Percentiles rank a stretch among this genome's conserved stretches.
Evolutionary conservation across 2,797 vertebrate genomes (phyloP).

Genomic region (Enteromius viviparus): DNA sequence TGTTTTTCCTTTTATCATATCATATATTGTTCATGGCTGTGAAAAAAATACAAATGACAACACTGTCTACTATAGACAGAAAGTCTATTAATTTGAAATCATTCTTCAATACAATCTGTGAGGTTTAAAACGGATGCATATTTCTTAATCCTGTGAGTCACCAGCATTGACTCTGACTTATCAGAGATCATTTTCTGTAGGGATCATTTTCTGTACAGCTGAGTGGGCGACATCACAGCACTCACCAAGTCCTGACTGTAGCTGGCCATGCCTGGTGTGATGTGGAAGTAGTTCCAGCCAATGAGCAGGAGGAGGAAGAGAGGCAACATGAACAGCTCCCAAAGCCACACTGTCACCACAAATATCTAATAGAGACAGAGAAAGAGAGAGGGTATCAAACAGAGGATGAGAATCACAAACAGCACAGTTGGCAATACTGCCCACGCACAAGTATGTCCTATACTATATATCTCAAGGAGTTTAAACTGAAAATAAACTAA

Average conservation of each 20-base stretch:
- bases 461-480: constrained; percentile 22
- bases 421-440: constrained; percentile 58
- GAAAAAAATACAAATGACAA: neutral
- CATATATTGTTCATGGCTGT: neutral
- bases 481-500: constrained; percentile 15
- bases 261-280: constrained; percentile 77
- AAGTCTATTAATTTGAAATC: neutral
- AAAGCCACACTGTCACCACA: constrained; percentile 89
- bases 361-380: constrained; percentile 83
- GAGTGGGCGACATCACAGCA: constrained; percentile 57
- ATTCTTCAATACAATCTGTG: constrained; percentile 21
- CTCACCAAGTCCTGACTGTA: constrained; percentile 89
- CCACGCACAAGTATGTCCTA: constrained; percentile 54
- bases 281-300: constrained; percentile 87
- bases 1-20: neutral
- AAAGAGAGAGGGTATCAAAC: constrained; percentile 40
- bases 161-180: constrained; percentile 12
- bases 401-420: constrained; percentile 44
- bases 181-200: constrained; percentile 15
- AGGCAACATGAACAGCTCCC: constrained; percentile 96
- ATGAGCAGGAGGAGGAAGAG: constrained; percentile 89
- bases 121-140: constrained; percentile 29
- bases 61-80: neutral
- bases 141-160: constrained; percentile 14
- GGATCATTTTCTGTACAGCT: constrained; percentile 28